phyloP scores from a whole-genome alignment of 2,113 vertebrate species.

The Aplodontia rufa region DNA sequence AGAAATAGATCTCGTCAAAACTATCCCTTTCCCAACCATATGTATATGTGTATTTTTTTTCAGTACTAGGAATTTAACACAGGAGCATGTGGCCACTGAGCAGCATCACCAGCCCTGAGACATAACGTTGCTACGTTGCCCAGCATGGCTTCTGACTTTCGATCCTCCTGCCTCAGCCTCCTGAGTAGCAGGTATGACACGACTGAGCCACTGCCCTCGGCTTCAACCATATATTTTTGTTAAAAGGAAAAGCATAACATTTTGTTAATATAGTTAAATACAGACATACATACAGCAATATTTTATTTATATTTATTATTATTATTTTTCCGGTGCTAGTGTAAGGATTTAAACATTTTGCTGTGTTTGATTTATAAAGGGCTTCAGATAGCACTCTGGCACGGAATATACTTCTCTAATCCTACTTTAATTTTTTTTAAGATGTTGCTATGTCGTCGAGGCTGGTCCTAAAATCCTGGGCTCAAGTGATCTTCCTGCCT shows the following conservation, averaged over 20 bases:
- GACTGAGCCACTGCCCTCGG: too few species aligned
- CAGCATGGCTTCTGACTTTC: too few species aligned
- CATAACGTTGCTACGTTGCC: too few species aligned
- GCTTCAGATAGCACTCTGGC: background rate
- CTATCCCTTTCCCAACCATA: background rate
- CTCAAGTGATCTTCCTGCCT: background rate
- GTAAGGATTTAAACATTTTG: too few species aligned
- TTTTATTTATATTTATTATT: too few species aligned
- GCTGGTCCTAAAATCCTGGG: background rate
- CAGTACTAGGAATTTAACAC: too few species aligned
- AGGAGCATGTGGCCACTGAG: too few species aligned
- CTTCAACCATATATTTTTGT: background rate
- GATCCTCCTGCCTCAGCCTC: too few species aligned
- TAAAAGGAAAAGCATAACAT: background rate
- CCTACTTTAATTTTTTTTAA: background rate
- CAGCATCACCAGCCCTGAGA: too few species aligned
- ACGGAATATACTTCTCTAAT: background rate
- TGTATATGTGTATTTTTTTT: too few species aligned
- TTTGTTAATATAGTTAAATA: background rate
- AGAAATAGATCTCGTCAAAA: slow-evolving; percentile 30
- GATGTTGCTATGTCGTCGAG: background rate
- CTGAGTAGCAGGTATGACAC: background rate
- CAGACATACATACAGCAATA: background rate
- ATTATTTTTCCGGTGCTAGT: background rate
- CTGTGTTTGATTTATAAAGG: too few species aligned